These are phyloP conservation scores for Rynchops niger DNA, from an alignment of 2,113 vertebrate genomes.

Conservation along the genomic window DNA sequence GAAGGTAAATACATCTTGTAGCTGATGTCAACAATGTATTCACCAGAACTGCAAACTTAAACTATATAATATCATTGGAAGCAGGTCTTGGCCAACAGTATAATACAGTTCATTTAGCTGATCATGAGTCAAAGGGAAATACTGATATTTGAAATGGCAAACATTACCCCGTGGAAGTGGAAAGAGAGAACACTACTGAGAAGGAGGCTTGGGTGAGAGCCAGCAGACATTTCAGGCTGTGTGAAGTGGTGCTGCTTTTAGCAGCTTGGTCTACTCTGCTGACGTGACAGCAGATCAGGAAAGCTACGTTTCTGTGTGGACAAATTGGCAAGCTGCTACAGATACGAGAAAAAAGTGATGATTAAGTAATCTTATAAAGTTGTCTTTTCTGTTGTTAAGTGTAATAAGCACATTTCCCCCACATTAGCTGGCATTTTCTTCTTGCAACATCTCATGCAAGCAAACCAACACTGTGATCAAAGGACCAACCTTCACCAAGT, in stretches of 20 bases:
- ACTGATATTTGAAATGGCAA: slow-evolving; percentile 37
- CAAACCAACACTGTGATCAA: neutral
- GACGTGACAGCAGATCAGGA: neutral
- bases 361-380: neutral
- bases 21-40: neutral
- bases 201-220: neutral
- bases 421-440: neutral
- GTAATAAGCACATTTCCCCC: neutral
- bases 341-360: neutral
- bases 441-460: neutral
- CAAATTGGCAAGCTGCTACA: neutral
- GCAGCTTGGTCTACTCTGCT: neutral
- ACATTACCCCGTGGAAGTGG: neutral
- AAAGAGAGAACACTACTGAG: neutral
- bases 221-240: neutral
- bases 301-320: neutral
- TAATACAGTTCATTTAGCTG: neutral
- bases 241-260: neutral
- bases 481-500: neutral
- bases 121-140: slow-evolving; percentile 15
- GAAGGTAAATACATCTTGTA: neutral
- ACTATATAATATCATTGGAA: neutral
- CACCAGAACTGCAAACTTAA: neutral
- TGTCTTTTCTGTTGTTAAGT: neutral
- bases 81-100: neutral